Conservation (phyloP, 1,140 invertebrate genomes). For the Procambarus virginalis region DNA sequence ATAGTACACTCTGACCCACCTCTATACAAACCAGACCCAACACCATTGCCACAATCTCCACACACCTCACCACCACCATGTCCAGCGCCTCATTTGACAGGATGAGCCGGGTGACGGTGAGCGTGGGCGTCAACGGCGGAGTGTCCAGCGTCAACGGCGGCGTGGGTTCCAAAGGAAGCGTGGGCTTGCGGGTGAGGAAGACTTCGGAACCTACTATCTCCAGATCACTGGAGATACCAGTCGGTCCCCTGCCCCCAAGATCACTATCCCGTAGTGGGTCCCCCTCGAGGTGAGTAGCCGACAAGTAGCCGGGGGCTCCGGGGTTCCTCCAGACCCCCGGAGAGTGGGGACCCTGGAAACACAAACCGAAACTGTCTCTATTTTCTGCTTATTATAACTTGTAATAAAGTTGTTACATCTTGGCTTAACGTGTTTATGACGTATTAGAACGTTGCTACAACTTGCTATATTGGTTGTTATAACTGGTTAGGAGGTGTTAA, state of each 20-base stretch:
- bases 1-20: too few relatives aligned
- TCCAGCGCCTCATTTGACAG: background rate
- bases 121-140: background rate
- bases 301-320: too few relatives aligned
- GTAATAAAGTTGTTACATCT: too few relatives aligned
- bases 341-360: too few relatives aligned
- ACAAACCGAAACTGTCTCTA: too few relatives aligned
- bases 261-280: conserved; percentile 28
- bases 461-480: too few relatives aligned
- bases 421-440: too few relatives aligned
- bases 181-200: conserved; percentile 43
- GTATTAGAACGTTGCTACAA: too few relatives aligned
- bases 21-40: background rate
- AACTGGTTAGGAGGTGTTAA: too few relatives aligned
- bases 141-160: too few relatives aligned
- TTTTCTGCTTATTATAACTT: too few relatives aligned
- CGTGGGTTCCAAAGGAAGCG: background rate
- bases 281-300: conserved; percentile 3
- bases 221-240: conserved; percentile 26
- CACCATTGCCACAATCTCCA: background rate
- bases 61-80: background rate
- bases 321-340: too few relatives aligned
- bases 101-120: background rate
- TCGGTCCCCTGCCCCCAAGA: background rate
- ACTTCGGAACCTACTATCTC: conserved; percentile 24